Evolutionary conservation across 2,888 invertebrate species (phyloP).

Genomic region (Lysandra bellargus): DNA sequence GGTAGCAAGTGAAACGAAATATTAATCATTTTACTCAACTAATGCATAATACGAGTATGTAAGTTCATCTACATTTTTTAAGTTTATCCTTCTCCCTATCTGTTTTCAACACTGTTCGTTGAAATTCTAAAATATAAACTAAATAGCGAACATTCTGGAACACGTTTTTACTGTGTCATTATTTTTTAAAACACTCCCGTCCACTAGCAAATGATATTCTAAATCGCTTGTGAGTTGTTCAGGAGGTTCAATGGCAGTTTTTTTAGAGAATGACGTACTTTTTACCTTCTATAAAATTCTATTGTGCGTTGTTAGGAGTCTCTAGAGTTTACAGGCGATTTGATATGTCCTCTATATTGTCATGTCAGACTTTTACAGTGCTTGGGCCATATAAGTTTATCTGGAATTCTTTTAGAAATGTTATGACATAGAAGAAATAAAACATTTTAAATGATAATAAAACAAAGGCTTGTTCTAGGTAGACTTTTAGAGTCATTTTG

Average conservation of each 20-base stretch:
- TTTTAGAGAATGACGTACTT: slow-evolving; percentile 36
- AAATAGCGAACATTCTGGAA: slow-evolving; percentile 20
- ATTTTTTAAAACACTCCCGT: slow-evolving; percentile 22
- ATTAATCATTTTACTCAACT: no score
- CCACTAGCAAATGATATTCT: slow-evolving; percentile 26
- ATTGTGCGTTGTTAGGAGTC: slow-evolving; percentile 41
- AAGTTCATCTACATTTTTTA: no score
- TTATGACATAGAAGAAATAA: slow-evolving; percentile 3
- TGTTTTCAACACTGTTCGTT: neutral
- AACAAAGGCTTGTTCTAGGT: neutral
- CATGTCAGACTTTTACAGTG: slow-evolving; percentile 42
- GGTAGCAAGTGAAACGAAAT: no score
- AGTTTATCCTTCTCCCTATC: neutral
- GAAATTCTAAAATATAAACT: neutral
- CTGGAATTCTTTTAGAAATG: slow-evolving; percentile 18
- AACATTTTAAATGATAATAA: slow-evolving; percentile 21
- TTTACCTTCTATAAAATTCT: slow-evolving; percentile 42
- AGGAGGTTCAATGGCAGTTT: slow-evolving; percentile 20
- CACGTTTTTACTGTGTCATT: slow-evolving; percentile 19
- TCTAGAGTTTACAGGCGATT: slow-evolving; percentile 41
- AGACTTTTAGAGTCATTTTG: neutral
- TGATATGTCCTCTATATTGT: slow-evolving; percentile 41
- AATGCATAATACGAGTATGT: no score
- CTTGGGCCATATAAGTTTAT: slow-evolving; percentile 23
- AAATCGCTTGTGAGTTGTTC: slow-evolving; percentile 23